Evolutionary conservation across 2,797 vertebrate genomes (phyloP), one percentile per base, ranked within the genome.

Genomic region (Thaleichthys pacificus): DNA sequence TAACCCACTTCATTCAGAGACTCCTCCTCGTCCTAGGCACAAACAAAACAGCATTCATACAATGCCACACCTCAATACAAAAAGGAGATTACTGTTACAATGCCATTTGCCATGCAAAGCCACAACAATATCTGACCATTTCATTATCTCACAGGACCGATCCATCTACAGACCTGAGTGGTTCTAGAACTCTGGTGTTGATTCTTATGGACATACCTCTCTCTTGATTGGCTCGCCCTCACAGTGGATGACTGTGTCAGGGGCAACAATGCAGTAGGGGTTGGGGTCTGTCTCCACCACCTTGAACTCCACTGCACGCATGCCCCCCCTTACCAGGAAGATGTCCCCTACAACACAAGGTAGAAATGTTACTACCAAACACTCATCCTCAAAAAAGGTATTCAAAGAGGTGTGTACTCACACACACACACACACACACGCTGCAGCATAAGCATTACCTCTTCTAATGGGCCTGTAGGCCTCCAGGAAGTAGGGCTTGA

Each of bases 241-340:
- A 84, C 95, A 96, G 78, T 96, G 95, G 80, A 96, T 96, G 74
- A 96, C 95, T 0, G 95, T 96, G 86, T 96, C 95, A 0, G 95
- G 95, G 77, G 95, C 95, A 80, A 96, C 95, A 80, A 96, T 96
- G 81, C 95, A 96, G 70, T 96, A 96, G 0, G 95, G 95, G 68
- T 93, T 95, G 5, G 95, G 95, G 82, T 96, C 95, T 28, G 95
- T 96, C 84, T 96, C 95, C 83, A 96, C 95, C 80, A 96, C 95
- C 88, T 96, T 96, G 85, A 96, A 96, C 76, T 96, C 95, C 80
- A 96, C 95, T 1, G 95, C 95, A 72, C 95, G 94, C 95, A 96
- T 96, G 17, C 95, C 95, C 86, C 95, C 95, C 62, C 95, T 93
- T 56, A 96, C 95, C 86, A 95, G 77, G 82, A 96, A 96, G 83